Conservation (phyloP, 1,140 invertebrate species). For the Octopus bimaculoides region DNA sequence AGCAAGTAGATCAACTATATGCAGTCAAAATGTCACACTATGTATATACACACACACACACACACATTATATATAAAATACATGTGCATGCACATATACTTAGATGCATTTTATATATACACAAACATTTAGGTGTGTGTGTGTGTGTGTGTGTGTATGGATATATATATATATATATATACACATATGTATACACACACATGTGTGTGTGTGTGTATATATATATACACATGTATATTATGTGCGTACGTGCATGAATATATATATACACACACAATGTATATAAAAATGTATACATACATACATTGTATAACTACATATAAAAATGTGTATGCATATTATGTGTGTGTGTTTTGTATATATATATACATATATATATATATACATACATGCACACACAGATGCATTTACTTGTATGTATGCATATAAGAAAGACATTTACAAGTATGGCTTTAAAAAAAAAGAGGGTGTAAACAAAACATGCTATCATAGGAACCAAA, state of each 20-base stretch:
- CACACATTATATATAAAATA: constrained; percentile 7
- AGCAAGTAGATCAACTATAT: background rate
- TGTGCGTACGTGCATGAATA: background rate
- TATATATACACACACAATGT: background rate
- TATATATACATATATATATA: too few species aligned
- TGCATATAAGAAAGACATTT: too few species aligned
- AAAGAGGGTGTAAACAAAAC: too few species aligned
- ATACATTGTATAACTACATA: too few species aligned
- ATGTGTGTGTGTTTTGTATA: too few species aligned
- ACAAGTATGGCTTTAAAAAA: too few species aligned
- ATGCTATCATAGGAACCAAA: too few species aligned
- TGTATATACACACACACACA: constrained; percentile 18
- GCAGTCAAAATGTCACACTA: background rate
- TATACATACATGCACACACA: too few species aligned
- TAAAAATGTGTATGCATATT: too few species aligned
- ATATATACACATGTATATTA: background rate
- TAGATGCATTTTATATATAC: constrained; percentile 11
- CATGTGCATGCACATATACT: background rate
- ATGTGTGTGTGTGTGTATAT: background rate
- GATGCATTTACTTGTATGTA: too few species aligned
- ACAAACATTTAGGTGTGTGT: constrained; percentile 15
- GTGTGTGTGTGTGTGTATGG: constrained; percentile 5
- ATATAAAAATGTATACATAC: too few species aligned
- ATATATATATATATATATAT: constrained; percentile 16
- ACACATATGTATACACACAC: constrained; percentile 15